These are phyloP conservation scores for Hyperoodon ampullatus DNA, from an alignment of 2,113 vertebrate genomes.

Conservation along the genomic window DNA sequence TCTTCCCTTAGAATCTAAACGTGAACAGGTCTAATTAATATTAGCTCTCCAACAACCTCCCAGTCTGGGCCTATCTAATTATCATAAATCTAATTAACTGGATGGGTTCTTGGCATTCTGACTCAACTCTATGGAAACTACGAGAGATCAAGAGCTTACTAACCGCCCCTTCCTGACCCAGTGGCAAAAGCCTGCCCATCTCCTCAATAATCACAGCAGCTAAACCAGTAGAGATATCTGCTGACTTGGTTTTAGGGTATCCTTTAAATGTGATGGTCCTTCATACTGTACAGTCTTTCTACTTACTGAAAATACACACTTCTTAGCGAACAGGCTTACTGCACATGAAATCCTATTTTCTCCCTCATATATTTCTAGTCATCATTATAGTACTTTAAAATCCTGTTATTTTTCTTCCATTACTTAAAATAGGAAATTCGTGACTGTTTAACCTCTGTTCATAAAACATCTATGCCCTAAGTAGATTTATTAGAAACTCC, in stretches of 20 bases:
- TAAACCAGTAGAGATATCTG: neutral
- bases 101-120: neutral
- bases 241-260: neutral
- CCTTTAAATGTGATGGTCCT: neutral
- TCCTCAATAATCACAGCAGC: neutral
- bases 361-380: neutral
- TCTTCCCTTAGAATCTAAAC: neutral
- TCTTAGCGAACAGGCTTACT: neutral
- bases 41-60: neutral
- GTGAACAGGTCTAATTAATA: neutral
- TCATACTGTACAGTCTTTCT: neutral
- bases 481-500: neutral
- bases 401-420: neutral
- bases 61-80: neutral
- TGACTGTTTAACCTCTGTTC: neutral
- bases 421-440: neutral
- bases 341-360: neutral
- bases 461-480: neutral
- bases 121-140: neutral
- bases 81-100: neutral
- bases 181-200: neutral
- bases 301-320: neutral
- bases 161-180: neutral
- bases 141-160: neutral
- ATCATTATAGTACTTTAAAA: neutral